Evolutionary conservation across 2,888 invertebrate genomes (phyloP), one percentile per base, ranked within the genome.

Genomic region (Rhagophthalmus giganteus): DNA sequence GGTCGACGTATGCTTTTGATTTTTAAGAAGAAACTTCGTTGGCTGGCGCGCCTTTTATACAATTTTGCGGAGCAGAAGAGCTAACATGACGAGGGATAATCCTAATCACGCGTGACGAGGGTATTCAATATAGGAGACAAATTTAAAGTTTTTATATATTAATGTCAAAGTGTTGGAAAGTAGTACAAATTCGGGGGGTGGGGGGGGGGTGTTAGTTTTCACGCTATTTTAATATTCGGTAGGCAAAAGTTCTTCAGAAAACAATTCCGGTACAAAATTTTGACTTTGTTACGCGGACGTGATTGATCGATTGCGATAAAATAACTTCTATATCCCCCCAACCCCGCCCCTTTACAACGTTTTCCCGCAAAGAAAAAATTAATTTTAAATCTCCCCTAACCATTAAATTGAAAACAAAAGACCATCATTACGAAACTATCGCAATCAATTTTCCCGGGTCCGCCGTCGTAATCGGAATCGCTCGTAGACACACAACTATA

Each of bases 11-110:
- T 11, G 37, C 37, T 37, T 37, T 37, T 37, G 20, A 11, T 11
- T 25, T 37, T 37, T 37, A 25, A 24, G 25, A 37, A 37, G 25
- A 37, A 26, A 37, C 3, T 25, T 37, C 24, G 24, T 34, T 34
- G 34, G 20, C 24, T 34, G 10, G 34, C 25, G 4, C 25, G 37
- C 24, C 25, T 37, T 37, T 37, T 37, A 25, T 37, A 24, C 25
- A 24, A 13, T 25, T 13, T 26, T 37, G 11, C 26, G 37, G 26
- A 37, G 20, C 37, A 13, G 37, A 37, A 24, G 24, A 25, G 11
- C 13, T 24, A 37, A 37, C 37, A 26, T 37, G 37, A 37, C 37
- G 37, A 37, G 25, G 11, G 37, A 37, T 37, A 37, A 37, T 37
- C 37, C 24, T 24, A 37, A 37, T 37, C 11, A 37, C 12, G 20